A percentile compares a stretch with the other conserved stretches of the same genome.
phyloP scores from a whole-genome alignment of 2,888 invertebrate species.

The Liodrosophila aerea region DNA sequence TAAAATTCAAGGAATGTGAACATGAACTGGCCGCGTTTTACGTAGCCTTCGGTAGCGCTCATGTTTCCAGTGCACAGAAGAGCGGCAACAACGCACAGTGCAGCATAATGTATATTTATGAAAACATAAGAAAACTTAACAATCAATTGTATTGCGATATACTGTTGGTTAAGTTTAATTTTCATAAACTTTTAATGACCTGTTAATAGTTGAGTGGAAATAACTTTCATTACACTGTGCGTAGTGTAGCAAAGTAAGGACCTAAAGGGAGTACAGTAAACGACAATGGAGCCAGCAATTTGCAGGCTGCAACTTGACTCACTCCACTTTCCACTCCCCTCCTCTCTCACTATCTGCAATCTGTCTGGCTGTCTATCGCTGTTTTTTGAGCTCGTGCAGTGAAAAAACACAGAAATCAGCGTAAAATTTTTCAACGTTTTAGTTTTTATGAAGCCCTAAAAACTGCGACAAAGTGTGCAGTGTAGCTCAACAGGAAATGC shows the following conservation, averaged over 20 bases:
- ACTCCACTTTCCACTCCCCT: not conserved
- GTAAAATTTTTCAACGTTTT: conserved; percentile 68
- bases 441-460: conserved; percentile 66
- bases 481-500: not conserved
- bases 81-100: too few species aligned
- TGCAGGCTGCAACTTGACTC: conserved; percentile 37
- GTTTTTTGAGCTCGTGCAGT: conserved; percentile 19
- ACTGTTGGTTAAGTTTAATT: too few species aligned
- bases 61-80: conserved; percentile 8
- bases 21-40: conserved; percentile 53
- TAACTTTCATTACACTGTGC: too few species aligned
- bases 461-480: conserved; percentile 53
- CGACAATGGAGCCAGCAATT: conserved; percentile 50
- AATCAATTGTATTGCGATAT: too few species aligned
- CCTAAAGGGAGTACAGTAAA: conserved; percentile 1
- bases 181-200: too few species aligned
- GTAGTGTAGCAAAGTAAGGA: not conserved
- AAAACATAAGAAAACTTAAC: too few species aligned
- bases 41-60: conserved; percentile 46
- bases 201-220: too few species aligned
- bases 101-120: too few species aligned
- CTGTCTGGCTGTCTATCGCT: not conserved
- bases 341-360: too few species aligned
- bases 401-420: conserved; percentile 61
- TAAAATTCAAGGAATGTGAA: conserved; percentile 19